Conservation (phyloP, 2,888 invertebrate genomes). For the Morpho achilles region DNA sequence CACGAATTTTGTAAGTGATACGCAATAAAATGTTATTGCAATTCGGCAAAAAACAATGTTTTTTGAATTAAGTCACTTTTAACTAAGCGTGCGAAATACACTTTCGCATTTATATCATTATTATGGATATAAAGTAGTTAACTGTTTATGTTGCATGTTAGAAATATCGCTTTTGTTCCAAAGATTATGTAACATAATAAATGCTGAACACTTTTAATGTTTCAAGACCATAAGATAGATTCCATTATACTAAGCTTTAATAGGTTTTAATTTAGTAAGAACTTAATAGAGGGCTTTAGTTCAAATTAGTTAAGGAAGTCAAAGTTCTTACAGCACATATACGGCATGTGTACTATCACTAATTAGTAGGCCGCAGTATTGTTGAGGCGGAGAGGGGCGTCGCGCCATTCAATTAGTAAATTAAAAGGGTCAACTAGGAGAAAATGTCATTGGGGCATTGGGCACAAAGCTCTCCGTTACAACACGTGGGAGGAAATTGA, state of each 20-base stretch:
- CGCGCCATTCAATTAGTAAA: slow-evolving; percentile 33
- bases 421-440: slow-evolving; percentile 31
- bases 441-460: slow-evolving; percentile 30
- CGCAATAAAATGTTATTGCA: too few species aligned
- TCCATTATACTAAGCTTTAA: too few species aligned
- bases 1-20: too few species aligned
- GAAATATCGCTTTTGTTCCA: neutral
- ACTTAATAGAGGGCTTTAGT: slow-evolving; percentile 16
- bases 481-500: slow-evolving; percentile 8
- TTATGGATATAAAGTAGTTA: too few species aligned
- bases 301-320: slow-evolving; percentile 25
- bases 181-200: neutral
- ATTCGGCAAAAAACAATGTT: too few species aligned
- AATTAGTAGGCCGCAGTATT: slow-evolving; percentile 30
- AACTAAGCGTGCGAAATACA: too few species aligned
- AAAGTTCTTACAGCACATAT: slow-evolving; percentile 26
- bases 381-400: slow-evolving; percentile 22
- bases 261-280: neutral
- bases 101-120: too few species aligned
- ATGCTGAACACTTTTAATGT: too few species aligned
- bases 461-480: slow-evolving; percentile 22
- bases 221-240: too few species aligned
- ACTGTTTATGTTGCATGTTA: too few species aligned
- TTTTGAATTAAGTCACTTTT: too few species aligned
- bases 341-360: slow-evolving; percentile 26